Conservation (phyloP, 2,888 invertebrate species). For the Endotricha flammealis region DNA sequence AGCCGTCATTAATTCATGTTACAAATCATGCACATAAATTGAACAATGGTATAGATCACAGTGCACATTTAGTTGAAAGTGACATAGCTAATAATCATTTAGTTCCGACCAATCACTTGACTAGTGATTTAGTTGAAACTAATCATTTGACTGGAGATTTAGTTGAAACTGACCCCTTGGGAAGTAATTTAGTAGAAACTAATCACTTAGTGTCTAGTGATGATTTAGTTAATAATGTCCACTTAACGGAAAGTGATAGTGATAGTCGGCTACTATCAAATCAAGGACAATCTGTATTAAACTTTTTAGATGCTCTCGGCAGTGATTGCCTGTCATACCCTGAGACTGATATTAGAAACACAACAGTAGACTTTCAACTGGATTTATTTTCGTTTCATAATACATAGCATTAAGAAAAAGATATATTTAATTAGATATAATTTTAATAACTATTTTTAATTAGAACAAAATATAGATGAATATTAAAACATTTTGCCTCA, state of each 20-base stretch:
- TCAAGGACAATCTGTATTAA: conserved; percentile 59
- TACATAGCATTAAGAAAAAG: conserved; percentile 28
- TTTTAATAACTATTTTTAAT: conserved; percentile 21
- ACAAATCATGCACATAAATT: conserved; percentile 18
- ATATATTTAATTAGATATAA: conserved; percentile 20
- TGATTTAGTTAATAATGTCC: conserved; percentile 10
- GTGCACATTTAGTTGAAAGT: neutral
- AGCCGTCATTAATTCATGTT: conserved; percentile 49
- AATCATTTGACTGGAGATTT: too few species aligned
- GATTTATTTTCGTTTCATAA: conserved; percentile 66
- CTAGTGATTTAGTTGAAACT: too few species aligned
- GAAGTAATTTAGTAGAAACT: neutral
- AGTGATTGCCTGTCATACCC: conserved; percentile 58
- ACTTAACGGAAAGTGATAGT: conserved; percentile 9
- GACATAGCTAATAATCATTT: too few species aligned
- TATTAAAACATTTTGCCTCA: too few species aligned
- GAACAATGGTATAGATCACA: conserved; percentile 8
- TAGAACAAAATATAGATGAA: conserved; percentile 18
- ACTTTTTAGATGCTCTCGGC: conserved; percentile 60
- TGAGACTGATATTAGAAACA: conserved; percentile 63
- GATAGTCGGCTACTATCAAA: conserved; percentile 27
- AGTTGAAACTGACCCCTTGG: too few species aligned
- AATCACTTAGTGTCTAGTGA: conserved; percentile 8
- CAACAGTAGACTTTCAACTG: conserved; percentile 59
- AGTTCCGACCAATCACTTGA: too few species aligned